These are phyloP conservation scores for Eriosoma lanigerum DNA, from an alignment of 1,140 invertebrate species.

Conservation along the genomic window DNA sequence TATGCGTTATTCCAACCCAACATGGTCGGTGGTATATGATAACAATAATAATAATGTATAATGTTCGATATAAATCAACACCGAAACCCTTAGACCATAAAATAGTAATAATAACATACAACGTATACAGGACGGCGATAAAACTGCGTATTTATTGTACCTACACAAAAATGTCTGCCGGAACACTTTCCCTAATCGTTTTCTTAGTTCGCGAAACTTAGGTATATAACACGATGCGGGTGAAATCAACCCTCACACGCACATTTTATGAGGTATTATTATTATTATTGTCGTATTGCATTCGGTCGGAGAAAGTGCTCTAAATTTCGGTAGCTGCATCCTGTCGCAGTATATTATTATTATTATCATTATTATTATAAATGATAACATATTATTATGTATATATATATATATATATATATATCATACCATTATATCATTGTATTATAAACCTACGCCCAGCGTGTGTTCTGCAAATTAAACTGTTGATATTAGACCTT, in stretches of 20 bases:
- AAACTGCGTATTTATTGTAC: not conserved
- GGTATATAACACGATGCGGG: not conserved
- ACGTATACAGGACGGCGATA: not conserved
- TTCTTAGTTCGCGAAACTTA: too few species aligned
- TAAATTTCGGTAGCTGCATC: not conserved
- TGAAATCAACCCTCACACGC: not conserved
- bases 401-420: too few species aligned
- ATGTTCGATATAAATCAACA: too few species aligned
- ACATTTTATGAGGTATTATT: too few species aligned
- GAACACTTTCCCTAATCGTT: conserved; percentile 6
- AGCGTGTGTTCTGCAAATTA: conserved; percentile 28
- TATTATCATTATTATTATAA: too few species aligned
- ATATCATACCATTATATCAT: too few species aligned
- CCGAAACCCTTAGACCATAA: not conserved
- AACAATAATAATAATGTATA: too few species aligned
- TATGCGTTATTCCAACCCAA: too few species aligned
- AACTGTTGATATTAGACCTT: conserved; percentile 43
- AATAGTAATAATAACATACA: not conserved
- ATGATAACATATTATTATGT: too few species aligned
- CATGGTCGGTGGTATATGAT: too few species aligned
- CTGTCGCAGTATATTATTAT: too few species aligned
- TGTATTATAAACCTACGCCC: not conserved
- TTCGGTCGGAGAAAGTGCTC: not conserved
- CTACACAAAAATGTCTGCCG: not conserved
- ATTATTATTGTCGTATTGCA: not conserved